Evolutionary conservation across 2,797 vertebrate species (phyloP).

Genomic region (Pristis pectinata): DNA sequence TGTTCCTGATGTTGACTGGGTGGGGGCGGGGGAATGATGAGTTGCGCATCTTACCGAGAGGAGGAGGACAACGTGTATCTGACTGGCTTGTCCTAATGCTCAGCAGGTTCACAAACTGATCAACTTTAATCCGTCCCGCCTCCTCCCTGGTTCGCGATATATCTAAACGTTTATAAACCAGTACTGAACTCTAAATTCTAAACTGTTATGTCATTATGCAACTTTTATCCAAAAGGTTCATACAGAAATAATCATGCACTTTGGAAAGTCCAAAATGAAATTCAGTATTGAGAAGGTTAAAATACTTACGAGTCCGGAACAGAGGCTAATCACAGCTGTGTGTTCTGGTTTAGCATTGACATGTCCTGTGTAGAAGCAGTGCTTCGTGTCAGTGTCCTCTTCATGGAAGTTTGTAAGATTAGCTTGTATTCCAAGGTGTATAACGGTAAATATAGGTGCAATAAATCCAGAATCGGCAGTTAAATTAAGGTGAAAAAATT

Average conservation of each 20-base stretch:
- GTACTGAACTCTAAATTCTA: not conserved
- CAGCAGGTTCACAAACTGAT: not conserved
- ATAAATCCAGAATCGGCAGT: conserved; percentile 89
- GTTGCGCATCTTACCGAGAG: not conserved
- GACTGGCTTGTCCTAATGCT: not conserved
- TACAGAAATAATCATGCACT: not conserved
- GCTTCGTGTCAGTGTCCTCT: conserved; percentile 79
- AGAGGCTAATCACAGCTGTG: conserved; percentile 91
- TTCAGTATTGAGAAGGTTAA: conserved; percentile 19
- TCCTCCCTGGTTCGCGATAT: not conserved
- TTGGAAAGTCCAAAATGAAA: not conserved
- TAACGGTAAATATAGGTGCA: conserved; percentile 87
- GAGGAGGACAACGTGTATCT: not conserved
- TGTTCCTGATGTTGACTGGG: not conserved
- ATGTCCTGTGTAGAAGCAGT: conserved; percentile 94
- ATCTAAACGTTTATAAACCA: not conserved
- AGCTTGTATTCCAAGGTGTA: conserved; percentile 70
- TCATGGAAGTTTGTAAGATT: conserved; percentile 58
- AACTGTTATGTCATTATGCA: not conserved
- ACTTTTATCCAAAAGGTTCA: not conserved
- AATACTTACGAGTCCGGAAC: conserved; percentile 91
- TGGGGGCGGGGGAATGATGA: not conserved
- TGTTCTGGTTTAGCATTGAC: conserved; percentile 82
- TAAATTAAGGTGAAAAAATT: conserved; percentile 85
- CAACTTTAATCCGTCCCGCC: not conserved